Evolutionary conservation across 2,797 vertebrate species (phyloP).

Genomic region (Myoxocephalus aenaeus): DNA sequence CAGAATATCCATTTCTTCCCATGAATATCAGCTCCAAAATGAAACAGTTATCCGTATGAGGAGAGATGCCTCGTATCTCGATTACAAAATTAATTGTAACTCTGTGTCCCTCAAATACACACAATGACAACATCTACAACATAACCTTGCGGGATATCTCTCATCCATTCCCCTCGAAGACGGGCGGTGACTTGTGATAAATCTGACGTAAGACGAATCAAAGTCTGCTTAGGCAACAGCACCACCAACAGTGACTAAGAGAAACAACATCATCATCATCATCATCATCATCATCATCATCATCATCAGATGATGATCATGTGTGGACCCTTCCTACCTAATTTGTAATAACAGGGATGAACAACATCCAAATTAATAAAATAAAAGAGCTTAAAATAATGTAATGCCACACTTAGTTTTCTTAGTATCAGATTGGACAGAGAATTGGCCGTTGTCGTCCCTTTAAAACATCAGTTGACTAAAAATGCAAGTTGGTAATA

Average conservation of each 20-base stretch:
- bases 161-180: conserved; percentile 21
- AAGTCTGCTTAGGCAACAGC: conserved; percentile 74
- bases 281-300: not conserved
- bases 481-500: not conserved
- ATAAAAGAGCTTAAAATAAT: not conserved
- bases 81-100: not conserved
- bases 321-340: not conserved
- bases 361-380: not conserved
- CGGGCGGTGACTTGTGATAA: conserved; percentile 14
- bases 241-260: conserved; percentile 70
- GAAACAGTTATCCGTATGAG: not conserved
- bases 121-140: not conserved
- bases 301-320: not conserved
- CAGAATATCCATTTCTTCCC: conserved; percentile 36
- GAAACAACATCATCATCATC: conserved; percentile 29
- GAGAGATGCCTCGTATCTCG: not conserved
- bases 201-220: not conserved
- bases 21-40: conserved; percentile 1
- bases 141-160: not conserved
- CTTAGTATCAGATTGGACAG: not conserved
- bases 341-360: not conserved
- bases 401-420: not conserved
- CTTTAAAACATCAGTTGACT: not conserved
- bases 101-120: conserved; percentile 3
- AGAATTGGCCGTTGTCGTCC: not conserved